A percentile compares a stretch with the other conserved stretches of the same genome.
These are phyloP conservation scores for Brenthis ino DNA, from an alignment of 2,888 invertebrate species.

Conservation along the genomic window DNA sequence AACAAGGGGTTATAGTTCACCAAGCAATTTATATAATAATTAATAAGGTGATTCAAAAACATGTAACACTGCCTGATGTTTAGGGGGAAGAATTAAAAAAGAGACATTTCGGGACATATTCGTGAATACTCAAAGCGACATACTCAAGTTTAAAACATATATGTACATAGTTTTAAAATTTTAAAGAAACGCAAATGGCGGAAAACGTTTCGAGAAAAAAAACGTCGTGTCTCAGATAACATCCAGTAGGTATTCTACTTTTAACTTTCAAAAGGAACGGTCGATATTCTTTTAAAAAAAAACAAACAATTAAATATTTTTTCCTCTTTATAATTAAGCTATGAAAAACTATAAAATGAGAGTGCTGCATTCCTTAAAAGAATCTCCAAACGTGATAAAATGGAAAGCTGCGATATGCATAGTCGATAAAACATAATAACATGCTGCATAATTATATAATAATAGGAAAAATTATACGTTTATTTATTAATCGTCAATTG, in stretches of 20 bases:
- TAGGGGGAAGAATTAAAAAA: no score
- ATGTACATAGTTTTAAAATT: background rate
- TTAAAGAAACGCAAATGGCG: constrained; percentile 10
- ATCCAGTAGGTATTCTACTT: constrained; percentile 32
- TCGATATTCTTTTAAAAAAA: constrained; percentile 20
- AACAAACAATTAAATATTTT: constrained; percentile 2
- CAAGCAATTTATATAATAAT: no score
- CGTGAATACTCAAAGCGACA: no score
- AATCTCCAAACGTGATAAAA: constrained; percentile 1
- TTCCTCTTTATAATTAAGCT: background rate
- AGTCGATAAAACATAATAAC: background rate
- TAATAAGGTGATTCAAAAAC: no score
- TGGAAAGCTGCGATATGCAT: constrained; percentile 3
- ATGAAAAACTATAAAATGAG: background rate
- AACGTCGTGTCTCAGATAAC: constrained; percentile 25
- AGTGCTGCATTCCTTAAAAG: constrained; percentile 10
- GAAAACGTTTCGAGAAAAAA: constrained; percentile 18
- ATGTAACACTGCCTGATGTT: no score
- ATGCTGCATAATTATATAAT: constrained; percentile 6
- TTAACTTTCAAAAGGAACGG: constrained; percentile 28
- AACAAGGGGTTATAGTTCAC: no score
- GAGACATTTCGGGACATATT: no score
- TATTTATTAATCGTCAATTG: constrained; percentile 20
- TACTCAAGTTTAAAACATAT: background rate
- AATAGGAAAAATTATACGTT: constrained; percentile 18